Evolutionary conservation across 2,797 vertebrate species (phyloP), one percentile per base, ranked within the genome.

Genomic region (Aselliscus stoliczkanus): DNA sequence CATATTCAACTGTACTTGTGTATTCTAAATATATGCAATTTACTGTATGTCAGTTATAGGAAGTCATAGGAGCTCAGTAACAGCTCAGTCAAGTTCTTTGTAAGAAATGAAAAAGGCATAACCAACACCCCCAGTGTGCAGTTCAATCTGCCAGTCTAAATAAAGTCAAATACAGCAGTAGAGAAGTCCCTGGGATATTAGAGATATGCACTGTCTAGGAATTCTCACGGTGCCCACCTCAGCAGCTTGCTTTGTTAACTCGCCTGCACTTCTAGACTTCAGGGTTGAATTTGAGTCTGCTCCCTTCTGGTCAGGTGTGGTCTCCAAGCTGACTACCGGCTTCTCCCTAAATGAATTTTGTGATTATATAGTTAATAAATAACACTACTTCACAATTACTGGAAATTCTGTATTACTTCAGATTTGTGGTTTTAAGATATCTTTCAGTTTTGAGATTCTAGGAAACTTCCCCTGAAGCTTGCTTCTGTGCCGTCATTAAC

Each of bases 341-440:
- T 97, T 94, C 92, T 96, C 92, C 90, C 97, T 97, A 90, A 73
- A 72, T 0, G n/a, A 83, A 92, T 84, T 86, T 82, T 85, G 73
- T 8, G 67, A 70, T 50, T 20, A 42, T 6, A 75, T 1, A 44
- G 23, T 85, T 56, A 95, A 56, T 20, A 85, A 90, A n/a, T 23
- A 83, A 37, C 50, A 54, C 11, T 17, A 4, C 77, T 95, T 64
- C 75, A 62, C 31, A 20, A 42, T 52, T 34, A 17, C 2, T 31
- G 18, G 58, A 70, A 84, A 77, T 67, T 56, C 62, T 4, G 12
- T n/a, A n/a, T 69, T 56, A 50, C 27, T 81, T 88, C 83, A 86
- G 18, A 44, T 58, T 27, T 70, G 50, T 7, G 29, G 44, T 47
- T 60, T 79, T 21, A 62, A 62, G 42, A 47, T 29, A 47, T 2